Base-by-base conservation (phyloP, 2,888 invertebrate genomes). In the Phengaris alcon region DNA sequence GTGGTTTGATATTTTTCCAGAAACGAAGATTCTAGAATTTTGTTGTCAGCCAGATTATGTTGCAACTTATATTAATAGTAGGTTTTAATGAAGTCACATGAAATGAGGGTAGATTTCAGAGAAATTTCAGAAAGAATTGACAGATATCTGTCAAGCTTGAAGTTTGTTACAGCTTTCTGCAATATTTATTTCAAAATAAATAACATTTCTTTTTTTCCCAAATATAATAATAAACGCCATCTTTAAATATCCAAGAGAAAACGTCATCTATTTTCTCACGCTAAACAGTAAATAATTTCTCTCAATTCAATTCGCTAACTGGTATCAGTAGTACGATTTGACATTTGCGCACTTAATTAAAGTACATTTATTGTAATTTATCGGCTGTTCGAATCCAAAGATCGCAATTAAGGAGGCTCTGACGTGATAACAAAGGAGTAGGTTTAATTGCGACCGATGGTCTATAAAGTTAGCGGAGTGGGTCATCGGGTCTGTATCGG, bases 391-490 rank as follows among this genome's bases (percentile, higher is more conserved):
- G 79, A 76, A 78, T 79, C 77, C 75, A 77, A 76, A 79, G 79
- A 80, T 79, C 80, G 80, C 80, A 81, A 81, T 81, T 81, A 81
- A 81, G 75, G 79, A 80, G 79, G 79, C 80, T 80, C 79, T 81
- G 81, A 81, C 80, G 80, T 77, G 81, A 81, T 81, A 81, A 80
- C 80, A 81, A 80, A 81, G 81, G 82, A 77, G 73, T 78, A 75
- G 72, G 78, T 79, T 90, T 91, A 91, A 91, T 91, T 91, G 86
- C 87, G 84, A 85, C 86, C 81, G 91, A 92, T 91, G 90, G 85
- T 86, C 92, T 81, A 91, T 87, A 86, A 86, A 90, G 91, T 91
- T 91, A 89, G 86, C 84, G 84, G 84, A 88, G 85, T 91, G 85
- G 89, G 90, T 88, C 89, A 91, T 86, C 87, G 82, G 86, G 83